A percentile compares a stretch with the other conserved stretches of the same genome.
Evolutionary conservation across 2,113 vertebrate genomes (phyloP).

Genomic region (Rhinoptilus africanus): DNA sequence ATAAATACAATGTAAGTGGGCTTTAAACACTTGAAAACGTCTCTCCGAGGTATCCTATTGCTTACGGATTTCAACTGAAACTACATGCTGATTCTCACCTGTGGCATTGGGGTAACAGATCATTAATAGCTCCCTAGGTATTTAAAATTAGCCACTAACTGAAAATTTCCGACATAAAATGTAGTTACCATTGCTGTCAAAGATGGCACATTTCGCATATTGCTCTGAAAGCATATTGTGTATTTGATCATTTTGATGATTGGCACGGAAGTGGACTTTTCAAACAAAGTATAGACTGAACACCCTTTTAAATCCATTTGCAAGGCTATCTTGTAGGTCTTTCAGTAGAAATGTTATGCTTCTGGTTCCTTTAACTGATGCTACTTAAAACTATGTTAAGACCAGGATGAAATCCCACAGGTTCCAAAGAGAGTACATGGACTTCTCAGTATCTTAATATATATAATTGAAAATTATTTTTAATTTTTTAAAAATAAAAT

Average conservation of each 20-base stretch:
- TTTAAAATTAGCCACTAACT: neutral
- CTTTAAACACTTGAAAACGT: neutral
- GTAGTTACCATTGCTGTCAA: neutral
- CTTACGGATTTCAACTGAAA: neutral
- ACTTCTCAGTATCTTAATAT: neutral
- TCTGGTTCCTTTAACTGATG: neutral
- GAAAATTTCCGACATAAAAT: neutral
- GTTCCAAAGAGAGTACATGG: neutral
- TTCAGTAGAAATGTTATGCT: neutral
- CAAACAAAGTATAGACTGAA: neutral
- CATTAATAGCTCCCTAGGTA: neutral
- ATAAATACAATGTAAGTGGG: neutral
- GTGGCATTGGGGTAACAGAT: neutral
- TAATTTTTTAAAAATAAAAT: neutral
- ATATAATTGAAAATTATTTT: neutral
- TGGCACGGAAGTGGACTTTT: neutral
- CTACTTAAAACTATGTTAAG: neutral
- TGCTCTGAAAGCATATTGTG: neutral
- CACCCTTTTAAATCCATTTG: neutral
- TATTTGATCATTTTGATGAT: neutral
- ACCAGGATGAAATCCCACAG: neutral
- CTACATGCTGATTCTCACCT: neutral
- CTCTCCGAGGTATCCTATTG: neutral
- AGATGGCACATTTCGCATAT: rapidly evolving
- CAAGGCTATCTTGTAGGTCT: neutral